Percentiles rank a stretch among this genome's conserved stretches.
Evolutionary conservation across 1,140 invertebrate genomes (phyloP).

Genomic region (Leptinotarsa defecta): DNA sequence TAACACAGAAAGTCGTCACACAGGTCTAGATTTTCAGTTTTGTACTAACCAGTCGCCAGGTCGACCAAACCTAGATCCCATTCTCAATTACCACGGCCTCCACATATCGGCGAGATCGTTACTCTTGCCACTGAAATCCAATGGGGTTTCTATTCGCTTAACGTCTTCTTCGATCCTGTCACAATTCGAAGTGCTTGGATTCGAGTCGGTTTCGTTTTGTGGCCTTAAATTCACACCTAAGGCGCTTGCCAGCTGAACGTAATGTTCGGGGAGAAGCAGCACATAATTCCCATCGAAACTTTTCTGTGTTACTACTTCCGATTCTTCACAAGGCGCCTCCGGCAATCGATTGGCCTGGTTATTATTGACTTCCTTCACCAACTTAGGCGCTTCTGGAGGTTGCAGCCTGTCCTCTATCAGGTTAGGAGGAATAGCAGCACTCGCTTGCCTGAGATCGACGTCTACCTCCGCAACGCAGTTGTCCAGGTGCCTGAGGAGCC

Average conservation of each 20-base stretch:
- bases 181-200: conserved; percentile 34
- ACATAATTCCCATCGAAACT: conserved; percentile 54
- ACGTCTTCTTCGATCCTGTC: conserved; percentile 21
- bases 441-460: conserved; percentile 64
- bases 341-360: conserved; percentile 27
- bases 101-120: conserved; percentile 48
- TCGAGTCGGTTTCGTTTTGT: conserved; percentile 30
- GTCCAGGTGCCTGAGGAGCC: conserved; percentile 72
- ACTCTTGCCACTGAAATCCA: conserved; percentile 51
- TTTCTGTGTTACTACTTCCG: conserved; percentile 44
- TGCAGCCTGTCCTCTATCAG: conserved; percentile 36
- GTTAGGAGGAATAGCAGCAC: conserved; percentile 9
- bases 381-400: conserved; percentile 43
- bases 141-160: conserved; percentile 39
- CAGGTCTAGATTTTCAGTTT: background rate
- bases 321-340: conserved; percentile 32
- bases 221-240: conserved; percentile 53
- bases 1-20: background rate
- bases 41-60: conserved; percentile 3
- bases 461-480: conserved; percentile 73
- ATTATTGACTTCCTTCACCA: conserved; percentile 49
- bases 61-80: background rate
- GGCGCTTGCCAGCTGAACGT: conserved; percentile 53
- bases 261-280: conserved; percentile 54
- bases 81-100: conserved; percentile 48